Evolutionary conservation across 2,797 vertebrate species (phyloP).

Genomic region (Oreortyx pictus): DNA sequence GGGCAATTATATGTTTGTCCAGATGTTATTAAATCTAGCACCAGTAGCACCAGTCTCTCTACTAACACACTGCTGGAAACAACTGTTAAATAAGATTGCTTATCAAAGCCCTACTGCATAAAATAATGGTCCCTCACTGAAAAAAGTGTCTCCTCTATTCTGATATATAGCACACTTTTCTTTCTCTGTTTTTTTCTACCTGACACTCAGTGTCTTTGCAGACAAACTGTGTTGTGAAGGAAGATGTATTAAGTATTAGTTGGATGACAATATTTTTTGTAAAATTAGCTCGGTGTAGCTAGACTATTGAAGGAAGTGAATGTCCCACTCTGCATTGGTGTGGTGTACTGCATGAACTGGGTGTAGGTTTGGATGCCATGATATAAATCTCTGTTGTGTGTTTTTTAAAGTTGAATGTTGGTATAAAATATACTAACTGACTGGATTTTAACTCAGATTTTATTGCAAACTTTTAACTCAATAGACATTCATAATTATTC

Average conservation of each 20-base stretch:
- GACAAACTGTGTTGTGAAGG: neutral
- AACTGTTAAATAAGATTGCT: neutral
- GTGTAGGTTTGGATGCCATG: neutral
- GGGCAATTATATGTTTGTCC: fast-evolving
- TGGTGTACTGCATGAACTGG: neutral
- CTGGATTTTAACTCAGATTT: no score
- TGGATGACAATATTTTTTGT: neutral
- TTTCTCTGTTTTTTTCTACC: neutral
- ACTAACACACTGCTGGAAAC: neutral
- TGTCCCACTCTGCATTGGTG: neutral
- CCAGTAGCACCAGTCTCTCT: neutral
- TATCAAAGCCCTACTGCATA: neutral
- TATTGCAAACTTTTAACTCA: no score
- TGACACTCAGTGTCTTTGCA: neutral
- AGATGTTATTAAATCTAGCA: neutral
- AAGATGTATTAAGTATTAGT: neutral
- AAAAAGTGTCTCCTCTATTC: neutral
- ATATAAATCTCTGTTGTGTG: neutral
- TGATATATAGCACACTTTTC: neutral
- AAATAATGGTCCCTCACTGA: neutral
- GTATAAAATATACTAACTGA: no score
- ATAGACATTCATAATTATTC: no score
- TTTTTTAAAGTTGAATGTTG: no score
- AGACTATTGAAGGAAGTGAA: neutral
- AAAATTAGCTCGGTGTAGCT: neutral